Evolutionary conservation across 1,140 invertebrate species (phyloP).

Genomic region (Heterodera carotae): DNA sequence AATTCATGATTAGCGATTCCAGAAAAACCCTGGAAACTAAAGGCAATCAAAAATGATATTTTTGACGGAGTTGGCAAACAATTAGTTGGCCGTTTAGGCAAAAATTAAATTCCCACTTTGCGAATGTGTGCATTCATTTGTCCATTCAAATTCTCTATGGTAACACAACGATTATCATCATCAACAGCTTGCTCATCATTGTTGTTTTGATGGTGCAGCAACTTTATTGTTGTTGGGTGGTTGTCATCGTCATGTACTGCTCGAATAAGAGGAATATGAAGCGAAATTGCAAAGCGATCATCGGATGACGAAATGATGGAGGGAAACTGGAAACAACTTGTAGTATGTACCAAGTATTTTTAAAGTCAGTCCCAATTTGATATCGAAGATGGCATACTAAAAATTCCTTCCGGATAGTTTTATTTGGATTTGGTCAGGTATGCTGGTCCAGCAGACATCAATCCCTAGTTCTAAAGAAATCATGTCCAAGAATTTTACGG

Average conservation of each 20-base stretch:
- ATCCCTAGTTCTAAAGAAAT: no score
- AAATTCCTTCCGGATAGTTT: no score
- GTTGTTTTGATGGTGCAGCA: not conserved
- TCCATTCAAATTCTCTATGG: slow-evolving; percentile 4
- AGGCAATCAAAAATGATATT: no score
- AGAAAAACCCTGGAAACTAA: no score
- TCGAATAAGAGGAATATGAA: slow-evolving; percentile 14
- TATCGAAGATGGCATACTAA: no score
- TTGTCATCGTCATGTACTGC: not conserved
- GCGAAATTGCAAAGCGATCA: slow-evolving; percentile 9
- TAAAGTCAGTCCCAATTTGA: no score
- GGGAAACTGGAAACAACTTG: slow-evolving; percentile 3
- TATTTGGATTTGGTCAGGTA: no score
- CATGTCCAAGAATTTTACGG: no score
- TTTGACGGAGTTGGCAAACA: no score
- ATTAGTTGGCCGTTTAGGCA: no score
- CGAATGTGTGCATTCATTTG: slow-evolving; percentile 9
- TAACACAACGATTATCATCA: not conserved
- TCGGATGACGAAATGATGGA: not conserved
- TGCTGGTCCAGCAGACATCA: no score
- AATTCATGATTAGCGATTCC: no score
- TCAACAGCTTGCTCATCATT: not conserved
- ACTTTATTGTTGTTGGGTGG: not conserved
- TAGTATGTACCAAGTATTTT: not conserved
- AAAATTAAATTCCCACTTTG: slow-evolving; percentile 4